Evolutionary conservation across 2,113 vertebrate genomes (phyloP).

Genomic region (Desmodus rotundus): DNA sequence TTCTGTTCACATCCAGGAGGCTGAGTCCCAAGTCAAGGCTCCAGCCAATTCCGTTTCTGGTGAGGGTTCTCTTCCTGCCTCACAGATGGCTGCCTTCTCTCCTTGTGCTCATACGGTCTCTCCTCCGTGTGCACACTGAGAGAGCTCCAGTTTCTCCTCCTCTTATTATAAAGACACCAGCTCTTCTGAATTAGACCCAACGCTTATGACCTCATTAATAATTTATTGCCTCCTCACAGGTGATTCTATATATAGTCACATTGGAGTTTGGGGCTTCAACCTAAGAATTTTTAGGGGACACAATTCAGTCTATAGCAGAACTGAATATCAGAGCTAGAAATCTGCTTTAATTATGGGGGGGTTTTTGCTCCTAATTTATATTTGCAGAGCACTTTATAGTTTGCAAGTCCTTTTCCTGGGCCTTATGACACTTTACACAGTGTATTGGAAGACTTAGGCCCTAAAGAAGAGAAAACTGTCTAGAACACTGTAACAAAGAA

Average conservation of each 20-base stretch:
- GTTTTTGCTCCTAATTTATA: background rate
- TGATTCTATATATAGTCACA: background rate
- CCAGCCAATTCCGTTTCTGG: background rate
- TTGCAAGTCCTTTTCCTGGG: background rate
- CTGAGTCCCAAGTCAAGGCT: background rate
- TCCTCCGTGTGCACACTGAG: background rate
- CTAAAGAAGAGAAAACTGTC: background rate
- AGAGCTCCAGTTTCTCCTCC: background rate
- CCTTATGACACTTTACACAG: background rate
- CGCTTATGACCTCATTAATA: background rate
- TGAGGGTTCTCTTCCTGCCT: background rate
- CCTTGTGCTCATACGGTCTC: background rate
- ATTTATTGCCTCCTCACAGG: background rate
- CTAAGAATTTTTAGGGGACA: background rate
- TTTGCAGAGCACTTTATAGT: background rate
- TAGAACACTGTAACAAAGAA: constrained; percentile 35
- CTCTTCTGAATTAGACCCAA: background rate
- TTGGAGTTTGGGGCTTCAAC: background rate
- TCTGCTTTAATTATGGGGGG: background rate
- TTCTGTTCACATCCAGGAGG: background rate
- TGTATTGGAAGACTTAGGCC: background rate
- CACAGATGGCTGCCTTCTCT: background rate
- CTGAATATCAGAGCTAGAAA: background rate
- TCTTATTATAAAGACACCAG: background rate
- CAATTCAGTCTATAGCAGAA: background rate